Evolutionary conservation across 2,797 vertebrate species (phyloP), one percentile per base, ranked within the genome.

Genomic region (Danio jaintianensis): DNA sequence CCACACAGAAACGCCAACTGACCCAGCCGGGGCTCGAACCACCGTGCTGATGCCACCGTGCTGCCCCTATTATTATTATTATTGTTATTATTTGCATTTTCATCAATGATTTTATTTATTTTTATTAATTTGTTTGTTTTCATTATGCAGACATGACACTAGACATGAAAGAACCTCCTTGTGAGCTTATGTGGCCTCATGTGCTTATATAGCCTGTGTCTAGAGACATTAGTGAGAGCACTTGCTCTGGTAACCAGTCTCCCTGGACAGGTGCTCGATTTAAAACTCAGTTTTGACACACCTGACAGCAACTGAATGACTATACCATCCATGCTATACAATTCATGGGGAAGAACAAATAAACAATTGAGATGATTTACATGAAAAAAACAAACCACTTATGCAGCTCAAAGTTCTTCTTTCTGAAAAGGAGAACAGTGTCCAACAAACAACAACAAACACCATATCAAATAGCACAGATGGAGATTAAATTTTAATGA

Each of bases 211-310:
- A 58, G 16, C 20, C 16, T 47, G 22, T 68, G 48, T 70, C 72
- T 29, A 11, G 80, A n/a, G 63, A 67, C 66, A 6, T 36, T 48
- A 43, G 53, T 61, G 42, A 40, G 68, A 74, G 56, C n/a, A 72
- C 10, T 40, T 78, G 66, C 66, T 38, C 85, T 81, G 85, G 85
- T 84, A 75, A 86, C 85, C 8, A 47, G 75, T 83, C 85, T 86
- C 85, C 47, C 78, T 73, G 66, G 50, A 11, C 69, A 20, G 40
- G 20, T 47, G 59, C 50, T 56, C 38, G 15, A 12, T 43, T 66
- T 56, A 20, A 56, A 70, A 52, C 29, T 15, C 0, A 1, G 70
- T 79, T 79, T 45, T 40, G 40, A 72, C 59, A 79, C 69, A 36
- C 68, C 20, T 0, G 20, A 47, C 48, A 18, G 6, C 50, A 10